Evolutionary conservation across 1,140 invertebrate species (phyloP), one percentile per base, ranked within the genome.

Genomic region (Penaeus vannamei): DNA sequence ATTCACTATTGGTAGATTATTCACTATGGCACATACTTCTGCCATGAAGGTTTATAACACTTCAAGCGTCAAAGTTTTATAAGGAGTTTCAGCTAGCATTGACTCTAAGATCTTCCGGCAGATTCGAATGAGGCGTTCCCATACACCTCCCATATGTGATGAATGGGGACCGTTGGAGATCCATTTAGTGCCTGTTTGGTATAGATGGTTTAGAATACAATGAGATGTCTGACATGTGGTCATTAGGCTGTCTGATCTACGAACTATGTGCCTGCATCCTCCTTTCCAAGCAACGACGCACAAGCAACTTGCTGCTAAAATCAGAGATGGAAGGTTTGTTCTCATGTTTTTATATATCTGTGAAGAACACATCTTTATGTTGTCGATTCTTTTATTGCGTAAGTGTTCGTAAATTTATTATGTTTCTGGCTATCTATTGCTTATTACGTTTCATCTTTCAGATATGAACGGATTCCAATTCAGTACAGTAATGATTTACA

Each of bases 221-320:
- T 91, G 94, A 94, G 79, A 94, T 94, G 92, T 94, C 94, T 92
- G 94, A 95, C 92, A 92, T 94, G 17, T 95, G 94, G 94, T 93
- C 94, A 10, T 87, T 95, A 62, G 91, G 91, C 8, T 94, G 93
- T 91, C 92, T 94, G 87, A 85, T 94, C 62, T 94, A 94, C 91
- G 93, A 94, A 91, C 81, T 93, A 53, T 94, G 93, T 92, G 91
- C 93, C 91, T 95, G 46, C 92, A 93, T 61, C 94, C 94, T 10
- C 94, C 95, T 14, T 95, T 95, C 90, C 93, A 92, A 32, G 94
- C 94, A 53, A 90, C 92, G 19, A 93, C 93, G 90, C 94, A 95
- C 66, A 93, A 93, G 36, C 93, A 94, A 86, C 91, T 95, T 29
- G 94, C 94, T 20, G 90, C 92, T 86, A 94, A 94, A 91, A 95